phyloP scores from a whole-genome alignment of 2,888 invertebrate genomes.

The Caenorhabditis sp. region DNA sequence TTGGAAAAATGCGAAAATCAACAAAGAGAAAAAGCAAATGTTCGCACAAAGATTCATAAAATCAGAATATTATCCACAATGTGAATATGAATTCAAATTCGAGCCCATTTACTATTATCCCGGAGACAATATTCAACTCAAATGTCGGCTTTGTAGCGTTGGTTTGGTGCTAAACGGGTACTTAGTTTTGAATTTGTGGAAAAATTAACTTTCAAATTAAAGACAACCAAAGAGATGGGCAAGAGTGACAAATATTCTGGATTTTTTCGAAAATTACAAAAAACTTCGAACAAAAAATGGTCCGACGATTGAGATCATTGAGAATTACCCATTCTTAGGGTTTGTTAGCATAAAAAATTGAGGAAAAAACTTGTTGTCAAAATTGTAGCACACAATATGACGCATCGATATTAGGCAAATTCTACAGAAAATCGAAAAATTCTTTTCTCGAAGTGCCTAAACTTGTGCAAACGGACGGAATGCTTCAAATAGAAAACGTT shows the following conservation, averaged over 20 bases:
- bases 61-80: background rate
- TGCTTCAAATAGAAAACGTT: background rate
- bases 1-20: background rate
- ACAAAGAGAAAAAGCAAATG: background rate
- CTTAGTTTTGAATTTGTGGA: background rate
- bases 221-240: constrained; percentile 33
- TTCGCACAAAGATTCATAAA: background rate
- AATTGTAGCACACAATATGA: background rate
- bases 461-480: background rate
- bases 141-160: constrained; percentile 26
- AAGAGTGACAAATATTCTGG: constrained; percentile 8
- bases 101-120: constrained; percentile 21
- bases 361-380: background rate
- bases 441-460: background rate
- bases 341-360: background rate
- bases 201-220: background rate
- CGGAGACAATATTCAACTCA: constrained; percentile 16
- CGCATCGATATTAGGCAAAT: background rate
- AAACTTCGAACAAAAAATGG: constrained; percentile 3
- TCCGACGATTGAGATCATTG: background rate
- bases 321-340: constrained; percentile 11
- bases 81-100: background rate
- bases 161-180: constrained; percentile 29
- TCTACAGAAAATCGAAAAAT: background rate
- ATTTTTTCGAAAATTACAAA: constrained; percentile 18